phyloP scores from a whole-genome alignment of 2,797 vertebrate species.

The Stomatorhinus walkeri region DNA sequence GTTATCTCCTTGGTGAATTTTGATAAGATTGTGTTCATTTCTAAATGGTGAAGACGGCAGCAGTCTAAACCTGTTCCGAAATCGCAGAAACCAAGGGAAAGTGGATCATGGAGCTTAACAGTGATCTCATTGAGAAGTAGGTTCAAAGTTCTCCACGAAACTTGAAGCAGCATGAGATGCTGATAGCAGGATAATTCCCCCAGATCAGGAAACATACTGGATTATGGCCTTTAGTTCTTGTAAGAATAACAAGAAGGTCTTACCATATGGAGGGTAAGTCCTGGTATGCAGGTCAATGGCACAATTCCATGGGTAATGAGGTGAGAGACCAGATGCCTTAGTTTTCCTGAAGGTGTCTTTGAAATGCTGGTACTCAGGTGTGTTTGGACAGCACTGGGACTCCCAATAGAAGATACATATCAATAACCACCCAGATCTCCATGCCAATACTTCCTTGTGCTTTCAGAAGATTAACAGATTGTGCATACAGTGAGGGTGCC shows the following conservation, averaged over 20 bases:
- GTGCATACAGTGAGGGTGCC: neutral
- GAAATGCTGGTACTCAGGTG: neutral
- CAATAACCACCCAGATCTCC: neutral
- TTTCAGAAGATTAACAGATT: neutral
- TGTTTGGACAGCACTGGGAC: neutral
- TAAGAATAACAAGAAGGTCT: neutral
- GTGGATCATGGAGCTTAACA: neutral
- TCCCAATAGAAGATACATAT: neutral
- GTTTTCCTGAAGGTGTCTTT: neutral
- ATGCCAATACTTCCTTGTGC: neutral
- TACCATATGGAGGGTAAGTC: neutral
- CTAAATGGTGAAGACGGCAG: neutral
- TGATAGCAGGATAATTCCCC: neutral
- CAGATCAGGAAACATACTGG: neutral
- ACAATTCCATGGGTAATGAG: neutral
- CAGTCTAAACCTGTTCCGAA: neutral
- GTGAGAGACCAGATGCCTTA: neutral
- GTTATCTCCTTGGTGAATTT: neutral
- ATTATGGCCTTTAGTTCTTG: neutral
- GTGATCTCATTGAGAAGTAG: neutral
- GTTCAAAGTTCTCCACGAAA: neutral
- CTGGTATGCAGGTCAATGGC: neutral
- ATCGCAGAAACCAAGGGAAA: neutral
- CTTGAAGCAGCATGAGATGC: neutral
- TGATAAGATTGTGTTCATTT: neutral